phyloP scores from a whole-genome alignment of 2,888 invertebrate genomes.

The Alcis repandata region DNA sequence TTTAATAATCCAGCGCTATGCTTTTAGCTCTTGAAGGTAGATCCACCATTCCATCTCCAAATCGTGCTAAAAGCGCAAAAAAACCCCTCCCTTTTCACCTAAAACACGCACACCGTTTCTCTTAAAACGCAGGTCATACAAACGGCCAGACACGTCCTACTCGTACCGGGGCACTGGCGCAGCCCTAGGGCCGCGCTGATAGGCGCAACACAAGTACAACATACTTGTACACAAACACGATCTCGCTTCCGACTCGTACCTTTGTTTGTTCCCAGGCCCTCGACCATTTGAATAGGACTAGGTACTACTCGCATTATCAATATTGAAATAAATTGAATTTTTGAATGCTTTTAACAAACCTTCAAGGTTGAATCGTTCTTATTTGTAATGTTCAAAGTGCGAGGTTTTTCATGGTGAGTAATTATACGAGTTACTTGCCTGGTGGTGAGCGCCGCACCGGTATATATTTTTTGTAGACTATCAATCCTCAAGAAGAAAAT shows the following conservation, averaged over 20 bases:
- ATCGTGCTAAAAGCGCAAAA: no score
- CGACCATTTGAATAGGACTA: constrained; percentile 20
- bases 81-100: no score
- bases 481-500: no score
- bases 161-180: not conserved
- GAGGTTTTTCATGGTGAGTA: not conserved
- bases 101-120: no score
- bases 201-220: constrained; percentile 8
- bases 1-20: no score
- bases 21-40: no score
- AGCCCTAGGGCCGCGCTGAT: constrained; percentile 27
- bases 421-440: not conserved
- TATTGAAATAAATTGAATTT: constrained; percentile 43
- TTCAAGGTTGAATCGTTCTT: constrained; percentile 10
- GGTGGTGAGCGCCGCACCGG: not conserved
- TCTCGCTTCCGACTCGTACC: constrained; percentile 31
- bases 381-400: not conserved
- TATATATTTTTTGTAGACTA: no score
- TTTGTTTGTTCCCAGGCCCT: constrained; percentile 38
- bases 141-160: constrained; percentile 2
- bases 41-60: no score
- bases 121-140: not conserved
- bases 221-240: constrained; percentile 30
- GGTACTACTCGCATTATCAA: constrained; percentile 35
- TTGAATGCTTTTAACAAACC: constrained; percentile 9